Evolutionary conservation across 1,140 invertebrate species (phyloP).

Genomic region (Eumaeus atala): DNA sequence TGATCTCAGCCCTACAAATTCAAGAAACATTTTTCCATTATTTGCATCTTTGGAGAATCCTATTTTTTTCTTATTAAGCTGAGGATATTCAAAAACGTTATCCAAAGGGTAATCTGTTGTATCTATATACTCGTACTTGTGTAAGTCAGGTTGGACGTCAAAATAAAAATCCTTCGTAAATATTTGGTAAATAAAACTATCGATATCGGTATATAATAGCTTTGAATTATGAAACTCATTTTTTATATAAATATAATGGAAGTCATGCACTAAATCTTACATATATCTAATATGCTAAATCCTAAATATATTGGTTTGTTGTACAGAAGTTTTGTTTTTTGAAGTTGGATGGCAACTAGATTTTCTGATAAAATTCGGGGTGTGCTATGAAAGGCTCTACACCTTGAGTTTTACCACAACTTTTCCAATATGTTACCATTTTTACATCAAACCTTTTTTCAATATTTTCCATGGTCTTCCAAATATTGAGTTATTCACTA

Average conservation of each 20-base stretch:
- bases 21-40: slow-evolving; percentile 31
- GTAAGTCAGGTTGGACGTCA: slow-evolving; percentile 44
- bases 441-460: slow-evolving; percentile 11
- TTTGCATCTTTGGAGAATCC: slow-evolving; percentile 41
- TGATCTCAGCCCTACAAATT: slow-evolving; percentile 38
- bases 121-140: slow-evolving; percentile 34
- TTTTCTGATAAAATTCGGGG: no score
- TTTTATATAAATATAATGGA: slow-evolving; percentile 43
- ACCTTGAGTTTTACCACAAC: not conserved
- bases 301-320: no score
- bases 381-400: not conserved
- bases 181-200: slow-evolving; percentile 55
- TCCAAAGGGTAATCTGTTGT: slow-evolving; percentile 34
- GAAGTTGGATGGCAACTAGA: no score
- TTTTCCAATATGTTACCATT: not conserved
- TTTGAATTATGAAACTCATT: slow-evolving; percentile 22
- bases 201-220: slow-evolving; percentile 55
- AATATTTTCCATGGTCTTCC: slow-evolving; percentile 12
- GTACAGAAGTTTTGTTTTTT: no score
- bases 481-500: slow-evolving; percentile 13
- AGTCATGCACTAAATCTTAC: slow-evolving; percentile 39
- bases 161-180: slow-evolving; percentile 55
- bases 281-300: slow-evolving; percentile 55
- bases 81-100: slow-evolving; percentile 26
- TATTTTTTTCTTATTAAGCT: slow-evolving; percentile 34